Percentiles rank a stretch among this genome's conserved stretches.
Conservation (phyloP, 2,888 invertebrate species). For the Drosophila greeni region DNA sequence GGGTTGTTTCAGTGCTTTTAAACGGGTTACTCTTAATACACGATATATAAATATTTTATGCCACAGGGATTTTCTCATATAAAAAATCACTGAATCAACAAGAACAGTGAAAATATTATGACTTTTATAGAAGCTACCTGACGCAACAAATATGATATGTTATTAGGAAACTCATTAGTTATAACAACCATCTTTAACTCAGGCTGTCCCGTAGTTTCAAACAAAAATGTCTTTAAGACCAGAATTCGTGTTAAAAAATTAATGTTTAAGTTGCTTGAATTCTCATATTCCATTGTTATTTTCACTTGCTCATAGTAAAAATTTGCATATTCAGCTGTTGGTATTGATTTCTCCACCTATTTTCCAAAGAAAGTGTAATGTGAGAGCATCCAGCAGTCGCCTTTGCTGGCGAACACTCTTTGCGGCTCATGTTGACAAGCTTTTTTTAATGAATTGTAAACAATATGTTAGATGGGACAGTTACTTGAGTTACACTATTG, state of each 20-base stretch:
- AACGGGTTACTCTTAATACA: not conserved
- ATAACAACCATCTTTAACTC: too few relatives aligned
- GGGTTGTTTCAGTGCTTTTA: not conserved
- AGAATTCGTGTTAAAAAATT: not conserved
- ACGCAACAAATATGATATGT: too few relatives aligned
- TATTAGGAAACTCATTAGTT: too few relatives aligned
- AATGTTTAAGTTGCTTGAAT: not conserved
- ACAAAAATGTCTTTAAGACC: not conserved
- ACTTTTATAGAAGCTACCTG: too few relatives aligned
- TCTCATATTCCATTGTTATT: not conserved
- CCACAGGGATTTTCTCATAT: fast-evolving
- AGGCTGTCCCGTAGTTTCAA: too few relatives aligned
- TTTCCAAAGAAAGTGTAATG: not conserved
- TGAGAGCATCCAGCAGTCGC: not conserved
- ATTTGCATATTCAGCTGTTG: slow-evolving; percentile 6
- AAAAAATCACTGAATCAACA: too few relatives aligned
- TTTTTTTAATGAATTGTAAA: slow-evolving; percentile 2
- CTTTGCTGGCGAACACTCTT: not conserved
- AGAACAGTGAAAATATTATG: too few relatives aligned
- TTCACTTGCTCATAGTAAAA: not conserved
- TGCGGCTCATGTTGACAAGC: not conserved
- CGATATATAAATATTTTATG: too few relatives aligned
- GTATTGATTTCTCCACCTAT: not conserved
- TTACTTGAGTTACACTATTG: not conserved
- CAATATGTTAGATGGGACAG: not conserved